Conservation (phyloP, 2,113 vertebrate genomes). For the Pholis gunnellus region DNA sequence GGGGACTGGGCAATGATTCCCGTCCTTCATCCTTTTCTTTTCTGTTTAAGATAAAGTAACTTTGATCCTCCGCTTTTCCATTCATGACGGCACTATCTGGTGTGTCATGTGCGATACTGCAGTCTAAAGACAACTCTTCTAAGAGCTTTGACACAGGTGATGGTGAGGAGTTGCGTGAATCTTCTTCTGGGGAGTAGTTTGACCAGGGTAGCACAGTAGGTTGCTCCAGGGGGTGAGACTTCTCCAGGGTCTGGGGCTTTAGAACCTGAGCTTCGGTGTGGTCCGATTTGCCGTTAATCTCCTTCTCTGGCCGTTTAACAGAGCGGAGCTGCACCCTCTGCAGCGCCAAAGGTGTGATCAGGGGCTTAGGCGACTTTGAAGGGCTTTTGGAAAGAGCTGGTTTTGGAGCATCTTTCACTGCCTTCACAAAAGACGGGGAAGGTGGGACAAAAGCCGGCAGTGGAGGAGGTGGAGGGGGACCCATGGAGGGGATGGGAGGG, state of each 20-base stretch:
- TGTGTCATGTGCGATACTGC: conserved; percentile 29
- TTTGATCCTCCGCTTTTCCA: conserved; percentile 38
- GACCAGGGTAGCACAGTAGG: conserved; percentile 39
- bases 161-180: conserved; percentile 69
- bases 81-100: conserved; percentile 32
- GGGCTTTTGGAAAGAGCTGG: conserved; percentile 38
- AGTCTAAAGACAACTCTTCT: conserved; percentile 73
- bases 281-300: conserved; percentile 65
- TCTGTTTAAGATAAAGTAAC: conserved; percentile 34
- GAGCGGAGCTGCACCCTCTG: conserved; percentile 93
- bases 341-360: conserved; percentile 90
- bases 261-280: conserved; percentile 77
- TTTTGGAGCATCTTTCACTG: conserved; percentile 78
- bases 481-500: conserved; percentile 48
- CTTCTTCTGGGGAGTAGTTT: conserved; percentile 48
- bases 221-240: conserved; percentile 73
- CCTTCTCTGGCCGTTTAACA: conserved; percentile 80
- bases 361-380: conserved; percentile 84
- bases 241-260: conserved; percentile 74
- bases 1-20: conserved; percentile 40
- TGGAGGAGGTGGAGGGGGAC: conserved; percentile 65
- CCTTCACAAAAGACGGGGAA: conserved; percentile 80
- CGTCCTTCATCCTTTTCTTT: conserved; percentile 49
- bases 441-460: conserved; percentile 61
- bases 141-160: conserved; percentile 80